phyloP scores from a whole-genome alignment of 2,113 vertebrate species.

The Antechinus stuartii region DNA sequence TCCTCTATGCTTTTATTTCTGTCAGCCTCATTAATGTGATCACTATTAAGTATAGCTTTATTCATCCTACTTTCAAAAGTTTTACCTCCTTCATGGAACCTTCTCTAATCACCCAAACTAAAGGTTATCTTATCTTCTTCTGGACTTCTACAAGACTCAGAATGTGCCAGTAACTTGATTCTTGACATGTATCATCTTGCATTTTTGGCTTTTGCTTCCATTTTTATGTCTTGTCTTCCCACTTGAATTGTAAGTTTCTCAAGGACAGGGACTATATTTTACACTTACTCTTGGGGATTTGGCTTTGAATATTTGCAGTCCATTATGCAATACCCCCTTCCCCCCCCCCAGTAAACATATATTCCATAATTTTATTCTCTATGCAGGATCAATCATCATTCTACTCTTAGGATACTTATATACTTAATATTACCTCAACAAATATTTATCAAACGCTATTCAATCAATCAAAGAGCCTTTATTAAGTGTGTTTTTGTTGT shows the following conservation, averaged over 20 bases:
- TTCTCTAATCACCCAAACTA: not conserved
- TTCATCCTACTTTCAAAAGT: slow-evolving; percentile 1
- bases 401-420: not conserved
- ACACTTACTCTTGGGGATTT: not conserved
- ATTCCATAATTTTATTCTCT: not conserved
- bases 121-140: not conserved
- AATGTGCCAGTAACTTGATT: not conserved
- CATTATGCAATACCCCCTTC: not conserved
- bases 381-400: not conserved
- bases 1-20: slow-evolving; percentile 36
- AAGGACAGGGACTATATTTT: not conserved
- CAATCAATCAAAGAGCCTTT: too few species aligned
- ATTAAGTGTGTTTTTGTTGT: too few species aligned
- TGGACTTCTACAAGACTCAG: not conserved
- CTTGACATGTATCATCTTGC: not conserved
- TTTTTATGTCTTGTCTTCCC: not conserved
- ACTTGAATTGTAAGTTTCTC: not conserved
- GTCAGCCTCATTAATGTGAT: slow-evolving; percentile 26
- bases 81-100: slow-evolving; percentile 62
- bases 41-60: not conserved
- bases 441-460: not conserved
- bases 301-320: not conserved
- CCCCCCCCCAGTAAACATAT: not conserved
- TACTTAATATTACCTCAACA: not conserved
- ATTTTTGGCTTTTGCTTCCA: not conserved